Evolutionary conservation across 2,888 invertebrate genomes (phyloP), one percentile per base, ranked within the genome.

Genomic region (Apocheima hispidaria): DNA sequence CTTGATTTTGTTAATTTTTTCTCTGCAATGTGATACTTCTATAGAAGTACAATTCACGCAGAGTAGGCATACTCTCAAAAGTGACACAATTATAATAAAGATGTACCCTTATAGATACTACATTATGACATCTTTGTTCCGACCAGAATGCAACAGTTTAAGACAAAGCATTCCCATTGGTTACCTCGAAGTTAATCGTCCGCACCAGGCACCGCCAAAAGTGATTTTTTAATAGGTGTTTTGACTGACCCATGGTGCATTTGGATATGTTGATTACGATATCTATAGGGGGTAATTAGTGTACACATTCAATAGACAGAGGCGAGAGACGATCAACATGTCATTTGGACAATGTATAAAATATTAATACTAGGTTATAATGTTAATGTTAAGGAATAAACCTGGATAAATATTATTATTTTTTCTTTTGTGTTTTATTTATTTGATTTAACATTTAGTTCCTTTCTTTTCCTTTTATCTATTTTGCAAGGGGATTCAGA

Each of bases 321-420:
- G 84, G 87, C 83, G 80, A 85, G 86, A 84, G 81, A 83, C 75
- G 72, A 82, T 77, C 81, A 82, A 75, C 82, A 81, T 83, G 86
- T 88, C 83, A 75, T 83, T 84, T 87, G 85, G 90, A 89, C 85
- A 84, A 84, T 91, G 91, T 92, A 90, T 89, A 90, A 90, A 90
- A 89, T 90, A 90, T 86, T 88, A 87, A 88, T 86, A 80, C 80
- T 92, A 92, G 91, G 83, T 86, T 84, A 70, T 89, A 90, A 88
- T 86, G 79, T 91, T 83, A 90, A 82, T 87, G 85, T 88, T 92
- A 92, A 90, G 92, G 83, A 92, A 90, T 92, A 91, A 92, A 92
- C 85, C 87, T 90, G 90, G 90, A 90, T 90, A 88, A 88, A 89
- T 89, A 90, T 89, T 88, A 83, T 86, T 84, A 80, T 87, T 86